Base-by-base conservation (phyloP, 2,888 invertebrate species). In the Drepana falcataria region DNA sequence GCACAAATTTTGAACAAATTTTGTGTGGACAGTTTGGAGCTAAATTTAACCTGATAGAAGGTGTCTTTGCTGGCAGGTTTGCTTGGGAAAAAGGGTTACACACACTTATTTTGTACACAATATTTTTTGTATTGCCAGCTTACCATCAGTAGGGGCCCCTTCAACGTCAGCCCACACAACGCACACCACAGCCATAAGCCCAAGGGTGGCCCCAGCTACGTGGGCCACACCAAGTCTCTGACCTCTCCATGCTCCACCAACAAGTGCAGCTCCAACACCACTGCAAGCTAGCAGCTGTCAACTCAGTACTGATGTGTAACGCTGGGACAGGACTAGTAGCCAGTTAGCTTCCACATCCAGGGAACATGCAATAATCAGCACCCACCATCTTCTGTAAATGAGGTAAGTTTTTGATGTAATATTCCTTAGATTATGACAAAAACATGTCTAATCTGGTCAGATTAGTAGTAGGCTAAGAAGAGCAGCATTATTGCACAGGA, bases 281-380 rank as follows among this genome's bases (percentile, higher is more conserved):
- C 96, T 95, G 81, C 97, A 97, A 63, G 96, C 96, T 69, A 97
- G 87, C 75, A 97, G 91, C 95, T 97, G 93, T 87, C 94, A 94
- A 84, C 88, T 87, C 59, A 91, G 68, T 48, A 89, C 91, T 1
- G 91, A 91, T 0, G 91, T 91, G 66, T 85, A 91, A 7, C 91
- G 69, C 84, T 96, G 97, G 0, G 97, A 96, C 77, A 94, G 93
- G 21, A 96, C 95, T 59, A 97, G 92, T 59, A 97, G 87, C 81
- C 95, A 97, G 76, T 95, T 95, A 4, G 96, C 96, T 85, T 96
- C 96, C n/a, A 97, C 96, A 76, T 97, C 97, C 59, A 96, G 92
- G 52, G 94, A 83, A 40, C 96, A 95, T 9, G 97, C 92, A 62
- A 96, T 83, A 59, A 96, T 85, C 69, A 97, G 94, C 65, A 96